These are phyloP conservation scores for Monodelphis domestica DNA, from an alignment of 2,797 vertebrate genomes.

Conservation along the genomic window DNA sequence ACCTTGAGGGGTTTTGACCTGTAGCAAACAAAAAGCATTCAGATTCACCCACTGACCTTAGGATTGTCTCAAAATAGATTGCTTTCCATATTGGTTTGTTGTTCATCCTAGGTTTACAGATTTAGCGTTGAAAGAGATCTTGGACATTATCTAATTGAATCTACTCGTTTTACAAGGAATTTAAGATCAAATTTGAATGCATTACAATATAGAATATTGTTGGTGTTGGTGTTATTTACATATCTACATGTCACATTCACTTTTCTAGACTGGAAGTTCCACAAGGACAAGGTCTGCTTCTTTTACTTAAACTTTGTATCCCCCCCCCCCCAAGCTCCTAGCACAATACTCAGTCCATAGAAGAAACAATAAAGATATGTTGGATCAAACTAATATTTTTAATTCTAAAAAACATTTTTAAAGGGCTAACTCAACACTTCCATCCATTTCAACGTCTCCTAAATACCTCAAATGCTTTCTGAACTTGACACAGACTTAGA, in stretches of 20 bases:
- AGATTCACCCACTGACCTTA: not conserved
- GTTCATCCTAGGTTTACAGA: not conserved
- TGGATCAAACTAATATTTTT: not conserved
- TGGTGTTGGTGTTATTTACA: not conserved
- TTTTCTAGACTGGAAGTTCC: not conserved
- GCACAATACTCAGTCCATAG: not conserved
- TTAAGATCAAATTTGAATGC: not conserved
- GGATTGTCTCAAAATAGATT: not conserved
- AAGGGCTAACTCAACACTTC: not conserved
- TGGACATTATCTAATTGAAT: not conserved
- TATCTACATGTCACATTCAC: not conserved
- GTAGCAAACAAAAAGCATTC: not conserved
- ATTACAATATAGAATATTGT: not conserved
- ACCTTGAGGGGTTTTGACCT: not conserved
- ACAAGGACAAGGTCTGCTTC: not conserved
- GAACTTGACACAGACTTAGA: not conserved
- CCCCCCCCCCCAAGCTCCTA: not conserved
- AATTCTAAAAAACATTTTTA: not conserved
- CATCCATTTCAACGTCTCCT: not conserved
- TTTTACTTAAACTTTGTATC: not conserved
- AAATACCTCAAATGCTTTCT: not conserved
- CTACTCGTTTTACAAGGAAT: not conserved
- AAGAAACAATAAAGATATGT: not conserved
- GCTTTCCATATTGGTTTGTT: not conserved
- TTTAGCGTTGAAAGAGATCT: not conserved